Base-by-base conservation (phyloP, 2,113 vertebrate genomes). In the Gymnobelideus leadbeateri region DNA sequence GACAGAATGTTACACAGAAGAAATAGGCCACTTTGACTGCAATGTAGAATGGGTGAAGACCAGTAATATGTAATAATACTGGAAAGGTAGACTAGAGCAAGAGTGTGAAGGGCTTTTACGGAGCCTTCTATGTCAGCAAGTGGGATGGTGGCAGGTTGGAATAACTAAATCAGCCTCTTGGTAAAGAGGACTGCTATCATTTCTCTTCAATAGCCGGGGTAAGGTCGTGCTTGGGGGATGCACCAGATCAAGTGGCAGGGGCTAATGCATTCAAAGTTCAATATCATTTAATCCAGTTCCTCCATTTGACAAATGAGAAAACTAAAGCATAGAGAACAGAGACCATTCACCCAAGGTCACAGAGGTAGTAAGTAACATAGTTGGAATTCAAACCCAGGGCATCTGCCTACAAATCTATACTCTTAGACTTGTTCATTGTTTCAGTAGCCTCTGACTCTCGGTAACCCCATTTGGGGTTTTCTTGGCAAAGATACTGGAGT, bases 101-200 rank as follows among this genome's bases (percentile, higher is more conserved):
- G 43, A 37, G 5, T 25, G 16, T 54, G 50, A 28, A 57, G 77
- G 43, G 43, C 37, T 47, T 84, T 43, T 43, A 84, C 43, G 7
- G 51, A 57, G 90, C 53, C 37, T 52, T 19, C 26, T 50, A 19
- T n/a, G 61, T 21, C 25, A 50, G 51, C 51, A 54, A 89, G n/a
- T 24, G 28, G 31, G 89, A 84, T 89, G 92, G n/a, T 92, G 92
- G 89, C 19, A n/a, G 46, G 50, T 93, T 31, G 51, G 51, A 93
- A 93, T 89, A 89, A 46, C n/a, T 77, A n/a, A 77, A 77, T 14
- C 61, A 77, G 14, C 61, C 47, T 47, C 25, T 90, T 90, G 47
- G 49, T 26, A 90, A 26, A 26, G 5, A 90, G 89, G 25, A 90
- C 16, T 26, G 47, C 25, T 28, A 1, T 90, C 25, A 28, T 28